phyloP scores from a whole-genome alignment of 2,113 vertebrate genomes.

The Anarhynchus alexandrinus region DNA sequence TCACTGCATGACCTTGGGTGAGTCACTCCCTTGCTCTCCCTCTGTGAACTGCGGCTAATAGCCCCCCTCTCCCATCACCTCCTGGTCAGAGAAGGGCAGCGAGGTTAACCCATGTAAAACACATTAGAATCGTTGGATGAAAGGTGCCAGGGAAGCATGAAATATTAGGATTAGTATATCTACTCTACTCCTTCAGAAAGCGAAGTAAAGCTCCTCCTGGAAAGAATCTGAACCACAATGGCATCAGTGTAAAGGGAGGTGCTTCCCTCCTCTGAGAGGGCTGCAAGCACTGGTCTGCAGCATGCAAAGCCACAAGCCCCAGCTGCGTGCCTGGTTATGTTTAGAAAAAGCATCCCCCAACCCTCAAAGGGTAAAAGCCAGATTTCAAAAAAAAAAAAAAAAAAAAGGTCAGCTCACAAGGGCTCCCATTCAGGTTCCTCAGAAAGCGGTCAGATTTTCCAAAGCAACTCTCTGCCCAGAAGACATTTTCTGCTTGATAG shows the following conservation, averaged over 20 bases:
- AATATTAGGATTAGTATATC: not conserved
- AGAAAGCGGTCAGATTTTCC: not conserved
- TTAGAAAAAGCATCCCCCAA: not conserved
- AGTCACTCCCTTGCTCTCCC: not conserved
- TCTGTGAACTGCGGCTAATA: not conserved
- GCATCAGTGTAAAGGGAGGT: not conserved
- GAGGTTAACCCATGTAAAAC: not conserved
- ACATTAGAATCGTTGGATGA: not conserved
- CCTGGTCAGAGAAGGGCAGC: not conserved
- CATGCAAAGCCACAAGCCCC: not conserved
- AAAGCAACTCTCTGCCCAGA: not conserved
- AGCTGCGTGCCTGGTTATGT: not conserved
- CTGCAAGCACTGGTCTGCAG: not conserved
- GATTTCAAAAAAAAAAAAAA: not conserved
- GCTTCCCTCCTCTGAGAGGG: not conserved
- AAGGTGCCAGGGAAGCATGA: not conserved
- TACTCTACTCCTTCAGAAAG: not conserved
- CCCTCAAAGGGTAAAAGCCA: not conserved
- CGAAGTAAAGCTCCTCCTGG: not conserved
- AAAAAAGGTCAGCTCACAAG: not conserved
- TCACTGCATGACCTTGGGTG: slow-evolving; percentile 32
- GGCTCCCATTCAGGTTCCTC: not conserved
- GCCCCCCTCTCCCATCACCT: not conserved
- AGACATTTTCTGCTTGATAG: not conserved
- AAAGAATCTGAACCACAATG: not conserved